Evolutionary conservation across 2,888 invertebrate genomes (phyloP).

Genomic region (Ennomos erosarius): DNA sequence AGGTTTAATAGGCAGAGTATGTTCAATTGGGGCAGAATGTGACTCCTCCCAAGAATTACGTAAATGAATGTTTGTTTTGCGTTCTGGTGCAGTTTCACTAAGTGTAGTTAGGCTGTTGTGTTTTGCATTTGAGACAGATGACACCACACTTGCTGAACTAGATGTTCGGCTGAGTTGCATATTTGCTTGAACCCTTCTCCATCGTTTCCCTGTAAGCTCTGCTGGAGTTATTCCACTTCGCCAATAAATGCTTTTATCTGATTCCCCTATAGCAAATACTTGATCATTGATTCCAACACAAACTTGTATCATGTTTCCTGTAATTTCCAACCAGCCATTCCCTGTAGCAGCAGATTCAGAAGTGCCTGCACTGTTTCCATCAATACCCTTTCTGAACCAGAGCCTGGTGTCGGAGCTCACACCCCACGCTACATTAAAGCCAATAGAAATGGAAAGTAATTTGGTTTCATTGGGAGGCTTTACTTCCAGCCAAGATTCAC

Average conservation of each 20-base stretch:
- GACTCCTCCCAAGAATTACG: conserved; percentile 89
- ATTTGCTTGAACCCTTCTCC: conserved; percentile 92
- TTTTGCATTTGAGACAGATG: conserved; percentile 86
- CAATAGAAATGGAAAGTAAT: conserved; percentile 92
- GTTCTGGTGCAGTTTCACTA: conserved; percentile 69
- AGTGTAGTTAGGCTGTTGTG: conserved; percentile 88
- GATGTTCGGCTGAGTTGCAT: conserved; percentile 93
- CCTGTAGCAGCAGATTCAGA: conserved; percentile 92
- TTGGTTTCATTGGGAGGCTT: conserved; percentile 89
- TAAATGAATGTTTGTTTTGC: conserved; percentile 82
- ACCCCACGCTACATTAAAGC: conserved; percentile 91
- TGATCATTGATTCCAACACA: conserved; percentile 96
- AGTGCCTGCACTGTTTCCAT: conserved; percentile 88
- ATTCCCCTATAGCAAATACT: conserved; percentile 93
- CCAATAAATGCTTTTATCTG: conserved; percentile 93
- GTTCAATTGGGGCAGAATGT: conserved; percentile 90
- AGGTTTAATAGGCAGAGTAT: conserved; percentile 86
- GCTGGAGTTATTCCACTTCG: conserved; percentile 90
- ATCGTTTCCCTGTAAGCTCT: conserved; percentile 94
- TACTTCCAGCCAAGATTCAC: conserved; percentile 92
- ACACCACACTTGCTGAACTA: conserved; percentile 90
- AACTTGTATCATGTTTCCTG: conserved; percentile 92
- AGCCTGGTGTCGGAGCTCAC: conserved; percentile 93
- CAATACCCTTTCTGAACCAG: conserved; percentile 93
- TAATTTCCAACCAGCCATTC: conserved; percentile 95